Percentiles rank a stretch among this genome's conserved stretches.
phyloP scores from a whole-genome alignment of 2,888 invertebrate genomes.

The Drosophila kanekoi region DNA sequence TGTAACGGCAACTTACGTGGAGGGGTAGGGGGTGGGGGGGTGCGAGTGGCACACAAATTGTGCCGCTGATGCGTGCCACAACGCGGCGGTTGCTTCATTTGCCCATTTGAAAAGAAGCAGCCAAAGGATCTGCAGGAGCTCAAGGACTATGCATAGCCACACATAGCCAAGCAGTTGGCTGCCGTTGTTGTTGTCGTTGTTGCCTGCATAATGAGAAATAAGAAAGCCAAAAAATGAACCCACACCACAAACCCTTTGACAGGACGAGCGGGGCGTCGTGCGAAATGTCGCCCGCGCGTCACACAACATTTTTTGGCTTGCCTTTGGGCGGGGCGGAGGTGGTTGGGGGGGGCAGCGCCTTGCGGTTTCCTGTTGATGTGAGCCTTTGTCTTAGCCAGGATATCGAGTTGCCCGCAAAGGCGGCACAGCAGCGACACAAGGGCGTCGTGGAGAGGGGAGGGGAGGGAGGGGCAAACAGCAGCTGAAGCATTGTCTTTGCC shows the following conservation, averaged over 20 bases:
- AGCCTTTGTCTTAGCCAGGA: slow-evolving; percentile 74
- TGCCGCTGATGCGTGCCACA: slow-evolving; percentile 70
- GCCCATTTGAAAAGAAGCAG: slow-evolving; percentile 23
- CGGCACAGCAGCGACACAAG: slow-evolving; percentile 19
- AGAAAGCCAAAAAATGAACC: slow-evolving; percentile 44
- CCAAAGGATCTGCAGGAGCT: slow-evolving; percentile 22
- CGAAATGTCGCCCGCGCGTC: slow-evolving; percentile 58
- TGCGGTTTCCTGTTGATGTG: slow-evolving; percentile 80
- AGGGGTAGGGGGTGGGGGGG: not conserved
- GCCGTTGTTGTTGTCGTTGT: slow-evolving; percentile 21
- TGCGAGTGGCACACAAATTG: slow-evolving; percentile 34
- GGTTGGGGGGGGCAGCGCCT: slow-evolving; percentile 37
- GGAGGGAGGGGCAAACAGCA: slow-evolving; percentile 7
- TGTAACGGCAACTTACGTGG: no score
- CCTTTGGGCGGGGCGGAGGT: not conserved
- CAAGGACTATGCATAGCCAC: slow-evolving; percentile 34
- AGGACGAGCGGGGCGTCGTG: not conserved
- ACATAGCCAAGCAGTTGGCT: slow-evolving; percentile 11
- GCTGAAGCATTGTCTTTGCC: slow-evolving; percentile 56
- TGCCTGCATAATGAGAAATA: slow-evolving; percentile 73
- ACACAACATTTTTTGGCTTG: slow-evolving; percentile 36
- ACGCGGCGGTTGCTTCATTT: slow-evolving; percentile 66
- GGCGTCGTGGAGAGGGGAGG: no score
- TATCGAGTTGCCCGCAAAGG: slow-evolving; percentile 66
- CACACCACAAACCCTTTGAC: slow-evolving; percentile 13